Evolutionary conservation across 1,140 invertebrate genomes (phyloP), one percentile per base, ranked within the genome.

Genomic region (Brachionus calyciflorus): DNA sequence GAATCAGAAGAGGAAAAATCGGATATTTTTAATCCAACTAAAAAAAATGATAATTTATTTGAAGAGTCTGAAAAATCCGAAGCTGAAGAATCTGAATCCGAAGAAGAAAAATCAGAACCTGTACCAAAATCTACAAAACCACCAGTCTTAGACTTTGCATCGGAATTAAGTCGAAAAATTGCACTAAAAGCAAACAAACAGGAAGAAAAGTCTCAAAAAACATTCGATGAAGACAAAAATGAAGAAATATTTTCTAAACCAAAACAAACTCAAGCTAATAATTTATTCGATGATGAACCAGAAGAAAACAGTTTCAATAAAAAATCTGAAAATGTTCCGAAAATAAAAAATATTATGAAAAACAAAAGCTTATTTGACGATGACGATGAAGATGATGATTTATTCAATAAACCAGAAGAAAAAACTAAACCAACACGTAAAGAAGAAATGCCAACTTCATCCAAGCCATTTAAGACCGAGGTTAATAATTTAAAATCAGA

Each of bases 361-460:
- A 40, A 21, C 3, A 9, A 40, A 33, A 40, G 14, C 37, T 60
- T 60, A 33, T 60, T 60, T 37, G 55, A 60, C 19, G 37, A 33
- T 21, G 55, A 37, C 37, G 55, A 60, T 17, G 55, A 60, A 12
- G 55, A 60, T 2, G 55, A 60, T 60, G 55, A 60, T 37, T 60
- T 60, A 19, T 60, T 60, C 10, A 10, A 1, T 19, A 33, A 60
- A 37, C 30, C 14, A 1, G 37, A 33, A 33, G 55, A 37, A 17
- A 17, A 60, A 60, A 60, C 37, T 37, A 60, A 60, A 60, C 55
- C 55, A 37, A 60, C 37, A n/a, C n/a, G n/a, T n/a, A n/a, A n/a
- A n/a, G n/a, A n/a, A n/a, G n/a, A n/a, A n/a, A n/a, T n/a, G n/a
- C n/a, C n/a, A n/a, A n/a, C n/a, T n/a, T n/a, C n/a, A n/a, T n/a